Base-by-base conservation (phyloP, 2,797 vertebrate species). In the Aulostomus chinensis region DNA sequence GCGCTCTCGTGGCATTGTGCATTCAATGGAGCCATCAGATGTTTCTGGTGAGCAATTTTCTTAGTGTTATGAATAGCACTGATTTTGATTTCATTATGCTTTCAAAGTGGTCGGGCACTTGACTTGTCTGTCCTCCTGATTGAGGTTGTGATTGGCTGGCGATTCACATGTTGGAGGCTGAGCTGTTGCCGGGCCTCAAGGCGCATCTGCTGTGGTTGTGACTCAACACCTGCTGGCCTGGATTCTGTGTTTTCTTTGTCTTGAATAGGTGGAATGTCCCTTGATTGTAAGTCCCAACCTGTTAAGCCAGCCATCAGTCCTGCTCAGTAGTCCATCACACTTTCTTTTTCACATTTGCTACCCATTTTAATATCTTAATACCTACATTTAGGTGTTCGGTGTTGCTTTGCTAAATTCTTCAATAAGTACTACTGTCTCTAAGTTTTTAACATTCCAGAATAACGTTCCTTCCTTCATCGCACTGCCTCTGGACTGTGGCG, bases 281-380 rank as follows among this genome's bases (percentile, higher is more conserved):
- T 70, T 63, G 74, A 70, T 65, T 76, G 78, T 80, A 70, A 83
- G 50, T 84, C 55, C 57, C 54, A 70, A 86, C 81, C 81, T 78
- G 84, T 85, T 65, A 9, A 43, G 40, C 74, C 56, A 17, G 79
- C 37, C 29, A 8, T 11, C 38, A 9, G 12, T 13, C 22, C 7
- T 4, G 22, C 22, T 24, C 22, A 24, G n/a, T n/a, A n/a, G n/a
- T n/a, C n/a, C n/a, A n/a, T n/a, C n/a, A n/a, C n/a, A n/a, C n/a
- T n/a, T n/a, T n/a, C n/a, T n/a, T n/a, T n/a, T n/a, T n/a, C n/a
- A n/a, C n/a, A n/a, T n/a, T n/a, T n/a, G 22, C 10, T 12, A 2
- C 26, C 16, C 26, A 16, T 41, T 41, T 3, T 1, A 20, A 36
- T 12, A 2, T 1, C 3, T 22, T 10, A 16, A 10, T 4, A 16